A percentile compares a stretch with the other conserved stretches of the same genome.
phyloP scores from a whole-genome alignment of 2,797 vertebrate species.

The Rhadinocentrus ornatus region DNA sequence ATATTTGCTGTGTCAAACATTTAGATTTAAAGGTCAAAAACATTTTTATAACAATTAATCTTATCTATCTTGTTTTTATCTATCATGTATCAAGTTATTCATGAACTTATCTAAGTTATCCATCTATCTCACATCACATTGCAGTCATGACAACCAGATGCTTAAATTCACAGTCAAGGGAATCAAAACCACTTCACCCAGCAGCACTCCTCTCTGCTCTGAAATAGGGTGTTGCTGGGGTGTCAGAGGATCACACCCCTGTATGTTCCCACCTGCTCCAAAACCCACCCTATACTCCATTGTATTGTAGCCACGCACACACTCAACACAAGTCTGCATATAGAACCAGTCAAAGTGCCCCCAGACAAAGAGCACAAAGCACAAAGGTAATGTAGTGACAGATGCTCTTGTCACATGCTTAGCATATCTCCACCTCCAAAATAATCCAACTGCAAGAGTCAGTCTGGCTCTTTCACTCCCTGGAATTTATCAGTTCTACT shows the following conservation, averaged over 20 bases:
- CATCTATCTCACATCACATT: neutral
- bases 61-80: too few species aligned
- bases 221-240: slow-evolving; percentile 79
- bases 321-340: slow-evolving; percentile 23
- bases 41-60: too few species aligned
- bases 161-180: slow-evolving; percentile 57
- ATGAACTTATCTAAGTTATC: slow-evolving; percentile 1
- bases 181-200: slow-evolving; percentile 53
- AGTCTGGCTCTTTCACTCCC: slow-evolving; percentile 16
- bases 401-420: slow-evolving; percentile 71
- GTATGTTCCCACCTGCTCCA: slow-evolving; percentile 70
- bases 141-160: slow-evolving; percentile 62
- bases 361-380: slow-evolving; percentile 70
- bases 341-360: slow-evolving; percentile 41
- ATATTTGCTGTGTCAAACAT: neutral
- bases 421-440: slow-evolving; percentile 70
- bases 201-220: slow-evolving; percentile 57
- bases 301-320: slow-evolving; percentile 29
- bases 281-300: slow-evolving; percentile 43
- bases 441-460: slow-evolving; percentile 48
- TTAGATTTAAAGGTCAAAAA: too few species aligned
- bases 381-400: slow-evolving; percentile 76
- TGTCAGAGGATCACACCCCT: slow-evolving; percentile 80
- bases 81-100: neutral
- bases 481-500: slow-evolving; percentile 18